Evolutionary conservation across 2,888 invertebrate genomes (phyloP).

Genomic region (Cheilosia vernalis): DNA sequence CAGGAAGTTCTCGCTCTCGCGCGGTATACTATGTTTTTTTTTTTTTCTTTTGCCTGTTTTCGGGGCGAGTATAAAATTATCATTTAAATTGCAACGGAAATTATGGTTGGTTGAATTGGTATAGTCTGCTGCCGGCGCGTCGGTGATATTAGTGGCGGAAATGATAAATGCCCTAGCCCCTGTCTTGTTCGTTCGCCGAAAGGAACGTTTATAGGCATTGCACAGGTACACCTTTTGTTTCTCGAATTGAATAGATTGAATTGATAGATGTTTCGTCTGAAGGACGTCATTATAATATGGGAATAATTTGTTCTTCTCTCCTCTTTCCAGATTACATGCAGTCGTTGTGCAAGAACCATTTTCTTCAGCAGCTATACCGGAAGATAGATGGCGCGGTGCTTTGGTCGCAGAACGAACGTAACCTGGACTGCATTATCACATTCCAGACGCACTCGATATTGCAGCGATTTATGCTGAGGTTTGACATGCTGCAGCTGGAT

Average conservation of each 20-base stretch:
- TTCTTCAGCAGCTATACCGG: conserved; percentile 93
- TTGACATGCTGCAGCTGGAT: conserved; percentile 95
- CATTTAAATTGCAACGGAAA: conserved; percentile 75
- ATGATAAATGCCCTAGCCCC: conserved; percentile 47
- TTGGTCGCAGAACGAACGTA: conserved; percentile 94
- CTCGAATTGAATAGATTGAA: conserved; percentile 52
- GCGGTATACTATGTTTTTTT: conserved; percentile 27
- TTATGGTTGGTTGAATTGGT: conserved; percentile 68
- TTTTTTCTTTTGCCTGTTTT: conserved; percentile 17
- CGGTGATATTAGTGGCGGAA: background rate
- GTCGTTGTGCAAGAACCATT: conserved; percentile 94
- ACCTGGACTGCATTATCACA: conserved; percentile 95
- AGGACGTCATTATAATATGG: conserved; percentile 17
- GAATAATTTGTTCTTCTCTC: conserved; percentile 66
- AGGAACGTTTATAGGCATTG: conserved; percentile 12
- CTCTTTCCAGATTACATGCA: conserved; percentile 93
- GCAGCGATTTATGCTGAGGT: conserved; percentile 96
- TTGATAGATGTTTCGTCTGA: conserved; percentile 13
- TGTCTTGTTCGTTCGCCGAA: conserved; percentile 45
- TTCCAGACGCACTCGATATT: conserved; percentile 97
- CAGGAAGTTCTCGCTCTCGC: conserved; percentile 72
- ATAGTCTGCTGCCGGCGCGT: conserved; percentile 19
- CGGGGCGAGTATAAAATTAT: conserved; percentile 54
- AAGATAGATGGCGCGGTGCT: conserved; percentile 96
- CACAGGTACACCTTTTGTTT: conserved; percentile 30